Conservation (phyloP, 2,797 vertebrate genomes). For the Morus bassanus region DNA sequence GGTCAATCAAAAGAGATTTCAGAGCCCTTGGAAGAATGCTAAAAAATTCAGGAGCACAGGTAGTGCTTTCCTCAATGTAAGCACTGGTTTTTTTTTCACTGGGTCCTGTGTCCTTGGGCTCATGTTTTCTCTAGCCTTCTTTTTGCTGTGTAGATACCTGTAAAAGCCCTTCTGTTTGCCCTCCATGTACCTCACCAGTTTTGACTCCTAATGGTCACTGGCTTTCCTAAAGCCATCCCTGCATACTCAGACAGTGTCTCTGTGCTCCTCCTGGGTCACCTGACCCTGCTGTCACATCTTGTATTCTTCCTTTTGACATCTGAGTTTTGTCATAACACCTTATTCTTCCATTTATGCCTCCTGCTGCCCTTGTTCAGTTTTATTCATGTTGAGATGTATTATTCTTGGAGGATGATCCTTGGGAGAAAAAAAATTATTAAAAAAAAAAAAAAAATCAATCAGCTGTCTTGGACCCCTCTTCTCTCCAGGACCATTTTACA, state of each 20-base stretch:
- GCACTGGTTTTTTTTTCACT: not conserved
- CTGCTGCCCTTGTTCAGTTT: not conserved
- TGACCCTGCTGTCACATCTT: not conserved
- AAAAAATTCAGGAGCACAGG: not conserved
- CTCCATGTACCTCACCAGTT: not conserved
- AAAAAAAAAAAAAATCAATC: not conserved
- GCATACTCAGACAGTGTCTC: not conserved
- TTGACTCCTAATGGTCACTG: not conserved
- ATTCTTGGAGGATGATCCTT: not conserved
- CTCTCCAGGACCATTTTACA: not conserved
- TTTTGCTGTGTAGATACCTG: not conserved
- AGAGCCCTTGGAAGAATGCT: not conserved
- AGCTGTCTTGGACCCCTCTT: not conserved
- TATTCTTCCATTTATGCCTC: not conserved
- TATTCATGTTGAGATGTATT: not conserved
- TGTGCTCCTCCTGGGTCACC: not conserved
- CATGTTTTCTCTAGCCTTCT: not conserved
- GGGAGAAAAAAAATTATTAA: not conserved
- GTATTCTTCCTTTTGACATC: not conserved
- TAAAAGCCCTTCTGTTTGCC: not conserved
- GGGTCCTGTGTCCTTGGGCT: not conserved
- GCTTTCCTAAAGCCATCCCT: not conserved
- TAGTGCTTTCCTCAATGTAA: not conserved
- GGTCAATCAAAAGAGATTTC: not conserved
- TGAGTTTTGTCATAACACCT: not conserved